Base-by-base conservation (phyloP, 2,797 vertebrate species). In the Gastrophryne carolinensis region DNA sequence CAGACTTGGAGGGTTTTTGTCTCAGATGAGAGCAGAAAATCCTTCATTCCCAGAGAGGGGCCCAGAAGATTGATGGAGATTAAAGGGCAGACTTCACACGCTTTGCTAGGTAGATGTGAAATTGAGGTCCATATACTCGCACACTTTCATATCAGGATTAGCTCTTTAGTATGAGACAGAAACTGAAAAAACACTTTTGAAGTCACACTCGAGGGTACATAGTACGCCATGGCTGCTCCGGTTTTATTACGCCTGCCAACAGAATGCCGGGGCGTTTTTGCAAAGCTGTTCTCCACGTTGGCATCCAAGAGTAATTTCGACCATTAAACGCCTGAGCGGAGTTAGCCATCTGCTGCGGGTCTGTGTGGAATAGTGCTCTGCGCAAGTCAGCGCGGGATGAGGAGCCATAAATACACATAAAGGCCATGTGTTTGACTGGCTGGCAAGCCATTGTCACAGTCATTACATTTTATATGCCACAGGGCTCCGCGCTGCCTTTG, bases 381-480 rank as follows among this genome's bases (percentile, higher is more conserved):
- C 0, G 32, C 86, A 84, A 88, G 84, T 86, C 82, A 86, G 82
- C 84, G 79, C 83, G 75, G 74, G 65, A 78, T 82, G 75, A 34
- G 70, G 67, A 76, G 53, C 60, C 44, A 72, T 72, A 72, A 72
- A 58, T 65, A 37, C 60, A 47, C 21, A 66, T 58, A 80, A 80
- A 81, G 82, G 81, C 81, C 79, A 57, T 75, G 62, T 80, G 71
- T 84, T 85, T 79, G 82, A 81, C 57, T 79, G 82, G 77, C 79
- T 84, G 56, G 0, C 86, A 86, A 86, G 81, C 83, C 83, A 80
- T 80, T 82, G 61, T 58, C 81, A 77, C 71, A 84, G 84, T 81
- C 86, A 88, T 88, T 88, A 87, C 81, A 75, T 83, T 88, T 88
- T 86, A 87, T 87, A 79, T 79, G 77, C 62, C 82, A 85, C 84